Conservation (phyloP, 1,140 invertebrate genomes). For the Hypsibius dujardini region DNA sequence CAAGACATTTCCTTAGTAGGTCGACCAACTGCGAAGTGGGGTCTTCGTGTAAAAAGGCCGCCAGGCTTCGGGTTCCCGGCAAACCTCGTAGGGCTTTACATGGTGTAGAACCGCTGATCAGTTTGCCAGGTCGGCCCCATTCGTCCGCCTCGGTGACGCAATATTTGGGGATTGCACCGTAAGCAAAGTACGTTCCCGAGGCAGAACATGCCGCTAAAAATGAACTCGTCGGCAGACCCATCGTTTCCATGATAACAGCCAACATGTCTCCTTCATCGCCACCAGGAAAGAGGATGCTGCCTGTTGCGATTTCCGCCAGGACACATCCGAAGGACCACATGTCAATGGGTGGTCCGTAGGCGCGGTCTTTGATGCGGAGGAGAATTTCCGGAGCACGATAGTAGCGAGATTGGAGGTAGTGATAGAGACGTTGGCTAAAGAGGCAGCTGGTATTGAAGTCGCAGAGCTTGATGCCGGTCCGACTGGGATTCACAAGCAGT, state of each 20-base stretch:
- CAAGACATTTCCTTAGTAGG: background rate
- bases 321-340: constrained; percentile 32
- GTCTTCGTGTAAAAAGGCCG: background rate
- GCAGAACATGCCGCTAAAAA: constrained; percentile 25
- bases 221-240: constrained; percentile 20
- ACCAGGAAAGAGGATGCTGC: constrained; percentile 23
- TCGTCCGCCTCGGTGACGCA: background rate
- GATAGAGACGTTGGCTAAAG: constrained; percentile 21
- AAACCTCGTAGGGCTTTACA: background rate
- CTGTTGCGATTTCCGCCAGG: constrained; percentile 23
- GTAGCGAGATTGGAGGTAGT: constrained; percentile 24
- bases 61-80: background rate
- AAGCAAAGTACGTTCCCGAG: background rate
- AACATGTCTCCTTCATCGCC: constrained; percentile 23
- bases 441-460: constrained; percentile 22
- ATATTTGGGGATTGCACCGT: background rate
- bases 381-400: constrained; percentile 26
- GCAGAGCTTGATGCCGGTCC: constrained; percentile 21
- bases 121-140: too few relatives aligned
- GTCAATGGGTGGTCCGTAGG: constrained; percentile 25
- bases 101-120: too few relatives aligned
- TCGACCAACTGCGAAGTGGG: background rate
- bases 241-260: constrained; percentile 20
- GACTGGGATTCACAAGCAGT: constrained; percentile 20
- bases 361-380: constrained; percentile 26